phyloP scores from a whole-genome alignment of 2,113 vertebrate genomes.

The Anolis carolinensis region DNA sequence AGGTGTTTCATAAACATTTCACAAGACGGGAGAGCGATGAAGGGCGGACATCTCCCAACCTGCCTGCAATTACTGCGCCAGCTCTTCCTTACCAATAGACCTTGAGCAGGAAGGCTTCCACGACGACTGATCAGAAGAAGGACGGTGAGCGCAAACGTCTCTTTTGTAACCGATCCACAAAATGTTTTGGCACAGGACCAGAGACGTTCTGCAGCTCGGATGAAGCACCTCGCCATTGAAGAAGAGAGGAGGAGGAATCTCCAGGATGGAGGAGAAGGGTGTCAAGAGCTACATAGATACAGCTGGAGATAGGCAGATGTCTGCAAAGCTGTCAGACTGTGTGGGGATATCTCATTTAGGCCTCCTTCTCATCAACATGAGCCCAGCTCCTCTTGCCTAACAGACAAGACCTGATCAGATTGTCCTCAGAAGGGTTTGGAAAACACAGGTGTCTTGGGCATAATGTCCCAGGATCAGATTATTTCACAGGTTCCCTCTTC shows the following conservation, averaged over 20 bases:
- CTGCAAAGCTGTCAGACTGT: not conserved
- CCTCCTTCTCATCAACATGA: fast-evolving
- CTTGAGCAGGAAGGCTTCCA: slow-evolving; percentile 38
- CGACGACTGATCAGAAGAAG: slow-evolving; percentile 5
- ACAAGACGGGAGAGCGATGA: slow-evolving; percentile 82
- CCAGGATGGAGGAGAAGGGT: slow-evolving; percentile 4
- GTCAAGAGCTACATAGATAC: fast-evolving
- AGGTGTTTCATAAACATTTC: slow-evolving; percentile 87
- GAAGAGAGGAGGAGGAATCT: not conserved
- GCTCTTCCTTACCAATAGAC: slow-evolving; percentile 76
- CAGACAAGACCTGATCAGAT: fast-evolving
- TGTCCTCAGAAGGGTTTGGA: fast-evolving
- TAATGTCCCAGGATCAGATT: not conserved
- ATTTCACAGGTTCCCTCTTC: not conserved
- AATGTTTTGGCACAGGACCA: slow-evolving; percentile 62
- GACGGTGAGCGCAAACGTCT: slow-evolving; percentile 46
- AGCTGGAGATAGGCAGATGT: not conserved
- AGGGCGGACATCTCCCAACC: slow-evolving; percentile 81
- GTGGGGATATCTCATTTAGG: not conserved
- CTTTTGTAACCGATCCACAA: slow-evolving; percentile 77
- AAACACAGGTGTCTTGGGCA: not conserved
- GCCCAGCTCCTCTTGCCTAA: not conserved
- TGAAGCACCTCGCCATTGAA: not conserved
- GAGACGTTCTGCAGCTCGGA: slow-evolving; percentile 67
- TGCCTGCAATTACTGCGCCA: slow-evolving; percentile 83